Evolutionary conservation across 2,888 invertebrate genomes (phyloP), one percentile per base, ranked within the genome.

Genomic region (Sympetrum striolatum): DNA sequence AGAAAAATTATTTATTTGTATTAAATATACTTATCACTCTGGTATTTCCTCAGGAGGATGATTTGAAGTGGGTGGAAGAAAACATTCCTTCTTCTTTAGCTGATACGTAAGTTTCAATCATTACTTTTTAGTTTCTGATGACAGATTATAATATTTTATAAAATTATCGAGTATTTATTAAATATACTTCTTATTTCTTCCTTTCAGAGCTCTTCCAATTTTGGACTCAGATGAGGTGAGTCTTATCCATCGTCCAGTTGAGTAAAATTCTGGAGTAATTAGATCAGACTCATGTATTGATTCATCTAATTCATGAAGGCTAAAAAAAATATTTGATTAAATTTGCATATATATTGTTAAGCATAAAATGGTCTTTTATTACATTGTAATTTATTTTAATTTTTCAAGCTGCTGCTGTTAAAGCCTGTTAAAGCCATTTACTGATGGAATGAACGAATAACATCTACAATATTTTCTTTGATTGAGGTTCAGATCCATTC

Each of bases 11-110:
- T 44, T 44, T 10, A 44, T 44, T 44, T 3, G 10, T 6, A 44
- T 44, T 8, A 6, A 6, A 44, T 44, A 10, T 44, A 44, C 0
- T 44, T 44, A 44, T 44, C 10, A 8, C 44, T 44, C 10, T 44
- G 44, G 44, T 10, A 44, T 90, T 92, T 93, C 25, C 10, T 39
- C 94, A 96, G 93, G 97, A 97, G 92, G 97, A 97, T 92, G 97
- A 97, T 93, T 94, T 97, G 92, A 96, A 98, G 93, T 99, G 98
- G 98, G 97, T 99, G 10, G 98, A 99, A 93, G 98, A 98, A 92
- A 98, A 99, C 94, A 98, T 99, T 92, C 98, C 98, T 0, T 95
- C 97, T 48, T 95, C 96, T 15, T 94, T 97, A 92, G 95, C 96
- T 91, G 97, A 97, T 93, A 96, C 97, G 94, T 95, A 93, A 94